Percentiles rank a stretch among this genome's conserved stretches.
phyloP scores from a whole-genome alignment of 2,797 vertebrate genomes.

The Sarcoramphus papa region DNA sequence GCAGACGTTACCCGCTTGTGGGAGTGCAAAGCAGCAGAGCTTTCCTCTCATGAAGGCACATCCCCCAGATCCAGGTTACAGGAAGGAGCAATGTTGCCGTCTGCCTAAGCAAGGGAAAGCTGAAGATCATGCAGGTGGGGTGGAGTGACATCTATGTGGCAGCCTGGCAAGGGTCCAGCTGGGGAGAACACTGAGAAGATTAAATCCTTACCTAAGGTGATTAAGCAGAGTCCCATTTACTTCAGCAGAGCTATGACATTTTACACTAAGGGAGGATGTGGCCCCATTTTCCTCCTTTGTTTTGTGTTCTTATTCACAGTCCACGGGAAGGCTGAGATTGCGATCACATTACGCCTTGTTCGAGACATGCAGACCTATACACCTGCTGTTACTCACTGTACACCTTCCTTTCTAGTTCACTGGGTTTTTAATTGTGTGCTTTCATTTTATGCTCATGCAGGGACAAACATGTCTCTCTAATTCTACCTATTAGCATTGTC shows the following conservation, averaged over 20 bases:
- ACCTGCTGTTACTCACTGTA: neutral
- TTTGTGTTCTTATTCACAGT: fast-evolving
- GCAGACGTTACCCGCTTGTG: neutral
- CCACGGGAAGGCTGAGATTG: neutral
- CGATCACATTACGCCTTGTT: neutral
- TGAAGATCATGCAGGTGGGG: neutral
- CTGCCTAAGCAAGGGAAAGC: neutral
- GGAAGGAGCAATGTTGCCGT: neutral
- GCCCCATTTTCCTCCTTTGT: neutral
- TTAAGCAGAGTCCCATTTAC: neutral
- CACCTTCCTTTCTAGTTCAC: neutral
- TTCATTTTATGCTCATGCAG: constrained; percentile 21
- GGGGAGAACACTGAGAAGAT: neutral
- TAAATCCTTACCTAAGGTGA: constrained; percentile 22
- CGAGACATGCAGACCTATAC: neutral
- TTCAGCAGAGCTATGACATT: neutral
- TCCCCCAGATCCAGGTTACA: neutral
- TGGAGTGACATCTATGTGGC: neutral
- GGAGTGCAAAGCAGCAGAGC: neutral
- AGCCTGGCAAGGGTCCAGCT: neutral
- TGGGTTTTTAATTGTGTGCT: constrained; percentile 16
- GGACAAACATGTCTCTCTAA: constrained; percentile 16
- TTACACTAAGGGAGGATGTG: neutral
- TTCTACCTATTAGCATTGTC: constrained; percentile 8
- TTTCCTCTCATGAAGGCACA: neutral